phyloP scores from a whole-genome alignment of 2,888 invertebrate genomes.

The Hedya salicella region DNA sequence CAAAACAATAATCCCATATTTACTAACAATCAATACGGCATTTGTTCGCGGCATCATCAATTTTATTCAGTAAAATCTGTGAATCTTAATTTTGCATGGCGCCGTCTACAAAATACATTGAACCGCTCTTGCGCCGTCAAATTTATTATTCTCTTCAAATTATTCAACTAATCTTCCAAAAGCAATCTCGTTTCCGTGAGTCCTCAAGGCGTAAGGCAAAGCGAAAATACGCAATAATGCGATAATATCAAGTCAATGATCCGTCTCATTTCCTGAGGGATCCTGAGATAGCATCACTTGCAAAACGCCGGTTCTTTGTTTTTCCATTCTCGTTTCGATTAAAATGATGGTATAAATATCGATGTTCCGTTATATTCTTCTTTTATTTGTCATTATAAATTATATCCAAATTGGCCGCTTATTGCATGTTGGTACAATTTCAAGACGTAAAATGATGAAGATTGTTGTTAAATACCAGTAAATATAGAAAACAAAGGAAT shows the following conservation, averaged over 20 bases:
- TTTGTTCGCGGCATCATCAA: too few species aligned
- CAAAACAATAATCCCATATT: not conserved
- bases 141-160: constrained; percentile 40
- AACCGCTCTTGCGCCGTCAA: constrained; percentile 20
- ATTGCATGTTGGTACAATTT: too few species aligned
- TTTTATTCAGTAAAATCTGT: constrained; percentile 5
- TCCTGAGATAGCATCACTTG: constrained; percentile 47
- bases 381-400: too few species aligned
- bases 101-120: constrained; percentile 23
- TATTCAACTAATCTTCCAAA: constrained; percentile 42
- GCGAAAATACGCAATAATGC: constrained; percentile 47
- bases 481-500: too few species aligned
- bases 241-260: constrained; percentile 51
- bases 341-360: not conserved
- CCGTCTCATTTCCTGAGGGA: constrained; percentile 50
- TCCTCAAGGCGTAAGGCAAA: constrained; percentile 42
- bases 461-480: too few species aligned
- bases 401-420: not conserved
- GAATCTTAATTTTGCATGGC: constrained; percentile 22
- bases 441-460: too few species aligned
- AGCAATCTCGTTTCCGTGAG: constrained; percentile 41
- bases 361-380: not conserved
- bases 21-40: not conserved
- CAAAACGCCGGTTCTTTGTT: constrained; percentile 45
- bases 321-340: constrained; percentile 5